Percentiles rank a stretch among this genome's conserved stretches.
Evolutionary conservation across 2,113 vertebrate species (phyloP).

Genomic region (Corythornis cristatus): DNA sequence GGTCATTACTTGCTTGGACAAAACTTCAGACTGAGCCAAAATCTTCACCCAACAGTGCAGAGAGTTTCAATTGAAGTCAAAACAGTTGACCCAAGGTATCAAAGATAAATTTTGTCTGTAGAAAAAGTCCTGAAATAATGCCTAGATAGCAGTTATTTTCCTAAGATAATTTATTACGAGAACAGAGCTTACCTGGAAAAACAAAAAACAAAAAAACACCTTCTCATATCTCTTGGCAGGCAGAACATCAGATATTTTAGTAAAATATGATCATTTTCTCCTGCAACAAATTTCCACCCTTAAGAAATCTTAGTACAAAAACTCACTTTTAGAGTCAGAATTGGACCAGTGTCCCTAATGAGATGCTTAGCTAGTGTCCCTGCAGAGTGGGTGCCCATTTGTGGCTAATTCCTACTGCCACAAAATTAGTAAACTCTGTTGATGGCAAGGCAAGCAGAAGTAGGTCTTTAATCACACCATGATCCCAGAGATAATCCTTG

Average conservation of each 20-base stretch:
- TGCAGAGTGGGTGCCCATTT: background rate
- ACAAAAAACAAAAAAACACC: background rate
- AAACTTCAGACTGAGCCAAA: background rate
- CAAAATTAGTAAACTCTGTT: background rate
- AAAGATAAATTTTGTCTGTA: background rate
- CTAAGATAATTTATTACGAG: conserved; percentile 2
- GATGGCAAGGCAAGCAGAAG: background rate
- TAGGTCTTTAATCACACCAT: background rate
- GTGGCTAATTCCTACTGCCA: background rate
- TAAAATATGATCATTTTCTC: background rate
- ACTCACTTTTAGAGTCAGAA: background rate
- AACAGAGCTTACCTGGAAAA: background rate
- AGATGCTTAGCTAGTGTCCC: background rate
- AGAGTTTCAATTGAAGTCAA: background rate
- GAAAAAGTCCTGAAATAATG: background rate
- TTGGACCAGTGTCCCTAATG: background rate
- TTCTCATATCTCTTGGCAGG: background rate
- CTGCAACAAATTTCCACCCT: background rate
- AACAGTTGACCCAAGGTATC: background rate
- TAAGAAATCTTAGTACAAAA: background rate
- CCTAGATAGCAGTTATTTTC: conserved; percentile 7
- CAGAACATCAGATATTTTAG: background rate
- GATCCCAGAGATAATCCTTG: background rate
- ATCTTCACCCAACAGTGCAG: background rate
- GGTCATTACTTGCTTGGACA: background rate